Evolutionary conservation across 1,140 invertebrate genomes (phyloP), one percentile per base, ranked within the genome.

Genomic region (Limonius californicus): DNA sequence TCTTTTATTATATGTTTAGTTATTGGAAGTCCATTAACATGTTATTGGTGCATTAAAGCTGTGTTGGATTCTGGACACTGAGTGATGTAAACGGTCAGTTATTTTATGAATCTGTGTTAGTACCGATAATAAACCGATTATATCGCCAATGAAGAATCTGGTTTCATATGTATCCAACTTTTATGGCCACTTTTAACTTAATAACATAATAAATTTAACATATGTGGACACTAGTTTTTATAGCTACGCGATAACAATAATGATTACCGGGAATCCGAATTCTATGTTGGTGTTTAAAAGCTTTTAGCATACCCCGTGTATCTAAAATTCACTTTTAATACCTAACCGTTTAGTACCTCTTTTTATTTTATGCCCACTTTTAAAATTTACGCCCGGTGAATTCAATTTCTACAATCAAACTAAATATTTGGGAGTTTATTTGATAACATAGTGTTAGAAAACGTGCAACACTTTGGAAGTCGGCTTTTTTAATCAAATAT

Each of bases 151-250:
- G 59, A 60, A 61, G 63, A 60, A 61, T 60, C 58, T 58, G 57
- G 59, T 64, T 64, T 61, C 63, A 58, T 64, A 59, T 61, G 54
- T 54, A 18, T 18, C 16, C 63, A 65, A 58, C 43, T 65, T 62
- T 65, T 58, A 61, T 39, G 63, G 55, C 59, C 45, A 58, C 63
- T 65, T 61, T 61, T 61, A 53, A 61, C 47, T 61, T 65, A 65
- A 65, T 65, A 65, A 65, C 63, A 65, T 65, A 65, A 65, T 65
- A 65, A 65, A 65, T 65, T 65, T 61, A 65, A 65, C 63, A 65
- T 65, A 65, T 65, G 63, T 65, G 63, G 59, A 64, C 54, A 58
- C 59, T 64, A 64, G 60, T 64, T 64, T 64, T 64, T 50, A 50
- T 50, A 14, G 45, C 16, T 9, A 21, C 18, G 19, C 45, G 45